Percentiles rank a stretch among this genome's conserved stretches.
phyloP scores from a whole-genome alignment of 2,113 vertebrate genomes.

The Otolemur garnettii region DNA sequence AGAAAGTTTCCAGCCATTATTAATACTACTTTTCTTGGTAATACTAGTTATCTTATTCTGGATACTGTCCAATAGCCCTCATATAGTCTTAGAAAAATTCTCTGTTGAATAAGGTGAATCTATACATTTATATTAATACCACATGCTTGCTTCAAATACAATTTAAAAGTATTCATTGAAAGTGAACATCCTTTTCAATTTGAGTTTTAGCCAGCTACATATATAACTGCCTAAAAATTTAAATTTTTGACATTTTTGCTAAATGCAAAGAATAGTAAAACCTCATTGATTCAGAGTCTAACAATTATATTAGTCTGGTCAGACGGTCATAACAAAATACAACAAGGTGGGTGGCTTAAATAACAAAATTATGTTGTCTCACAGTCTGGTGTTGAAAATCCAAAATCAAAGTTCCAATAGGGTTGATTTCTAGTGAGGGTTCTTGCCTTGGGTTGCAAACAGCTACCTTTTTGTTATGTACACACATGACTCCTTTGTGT shows the following conservation, averaged over 20 bases:
- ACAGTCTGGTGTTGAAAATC: background rate
- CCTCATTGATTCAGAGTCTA: background rate
- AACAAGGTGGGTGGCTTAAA: background rate
- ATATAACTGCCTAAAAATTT: background rate
- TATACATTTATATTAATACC: background rate
- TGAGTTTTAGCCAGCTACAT: conserved; percentile 14
- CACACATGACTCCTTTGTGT: background rate
- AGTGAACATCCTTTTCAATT: background rate
- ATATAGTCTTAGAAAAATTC: background rate
- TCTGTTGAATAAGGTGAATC: background rate
- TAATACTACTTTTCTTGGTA: too few relatives aligned
- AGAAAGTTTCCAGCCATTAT: too few relatives aligned
- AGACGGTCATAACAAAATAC: background rate
- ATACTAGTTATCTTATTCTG: too few relatives aligned
- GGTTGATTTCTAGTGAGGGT: background rate
- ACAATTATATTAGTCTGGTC: background rate
- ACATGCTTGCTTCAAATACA: background rate
- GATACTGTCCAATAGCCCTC: too few relatives aligned
- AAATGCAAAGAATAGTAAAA: background rate
- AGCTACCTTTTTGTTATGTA: background rate
- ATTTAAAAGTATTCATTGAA: background rate
- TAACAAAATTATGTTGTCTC: background rate
- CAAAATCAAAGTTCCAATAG: background rate
- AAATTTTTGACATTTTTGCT: background rate
- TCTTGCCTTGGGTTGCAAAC: background rate